These are phyloP conservation scores for Aporophyla lueneburgensis DNA, from an alignment of 2,888 invertebrate species.

Conservation along the genomic window DNA sequence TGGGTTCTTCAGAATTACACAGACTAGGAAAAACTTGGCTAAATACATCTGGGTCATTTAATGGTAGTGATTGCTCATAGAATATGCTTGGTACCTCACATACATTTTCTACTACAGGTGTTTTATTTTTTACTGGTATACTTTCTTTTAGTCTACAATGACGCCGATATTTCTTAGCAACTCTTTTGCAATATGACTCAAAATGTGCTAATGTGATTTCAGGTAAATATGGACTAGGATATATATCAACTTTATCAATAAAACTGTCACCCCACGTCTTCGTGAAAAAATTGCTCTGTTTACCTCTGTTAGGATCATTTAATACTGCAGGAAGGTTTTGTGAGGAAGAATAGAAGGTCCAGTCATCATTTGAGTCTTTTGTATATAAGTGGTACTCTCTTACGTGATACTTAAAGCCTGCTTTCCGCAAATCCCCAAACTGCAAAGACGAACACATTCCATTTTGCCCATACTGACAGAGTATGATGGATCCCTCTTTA, in stretches of 20 bases:
- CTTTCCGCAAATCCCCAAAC: slow-evolving; percentile 96
- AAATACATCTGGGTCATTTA: slow-evolving; percentile 95
- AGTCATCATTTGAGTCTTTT: slow-evolving; percentile 89
- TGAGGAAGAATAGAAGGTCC: slow-evolving; percentile 97
- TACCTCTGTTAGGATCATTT: slow-evolving; percentile 98
- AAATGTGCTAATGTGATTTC: slow-evolving; percentile 96
- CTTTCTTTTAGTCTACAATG: slow-evolving; percentile 91
- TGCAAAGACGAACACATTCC: slow-evolving; percentile 96
- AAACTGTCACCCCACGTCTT: slow-evolving; percentile 99
- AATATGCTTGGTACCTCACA: slow-evolving; percentile 96
- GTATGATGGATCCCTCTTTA: slow-evolving; percentile 96
- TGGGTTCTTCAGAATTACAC: slow-evolving; percentile 89
- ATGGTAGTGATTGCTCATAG: slow-evolving; percentile 94
- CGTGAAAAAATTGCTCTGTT: slow-evolving; percentile 97
- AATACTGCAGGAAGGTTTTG: slow-evolving; percentile 99
- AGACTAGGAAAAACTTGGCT: slow-evolving; percentile 95
- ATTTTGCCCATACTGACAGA: slow-evolving; percentile 97
- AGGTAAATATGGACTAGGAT: slow-evolving; percentile 95
- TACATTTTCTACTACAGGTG: slow-evolving; percentile 87
- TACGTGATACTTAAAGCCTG: slow-evolving; percentile 97
- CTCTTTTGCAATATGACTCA: slow-evolving; percentile 96
- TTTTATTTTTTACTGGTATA: slow-evolving; percentile 82
- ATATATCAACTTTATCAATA: slow-evolving; percentile 95
- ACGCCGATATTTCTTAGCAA: slow-evolving; percentile 92
- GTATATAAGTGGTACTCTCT: slow-evolving; percentile 91